Percentiles rank a stretch among this genome's conserved stretches.
These are phyloP conservation scores for Notoglanidium macrostoma DNA, from an alignment of 2,797 vertebrate genomes.

Conservation along the genomic window DNA sequence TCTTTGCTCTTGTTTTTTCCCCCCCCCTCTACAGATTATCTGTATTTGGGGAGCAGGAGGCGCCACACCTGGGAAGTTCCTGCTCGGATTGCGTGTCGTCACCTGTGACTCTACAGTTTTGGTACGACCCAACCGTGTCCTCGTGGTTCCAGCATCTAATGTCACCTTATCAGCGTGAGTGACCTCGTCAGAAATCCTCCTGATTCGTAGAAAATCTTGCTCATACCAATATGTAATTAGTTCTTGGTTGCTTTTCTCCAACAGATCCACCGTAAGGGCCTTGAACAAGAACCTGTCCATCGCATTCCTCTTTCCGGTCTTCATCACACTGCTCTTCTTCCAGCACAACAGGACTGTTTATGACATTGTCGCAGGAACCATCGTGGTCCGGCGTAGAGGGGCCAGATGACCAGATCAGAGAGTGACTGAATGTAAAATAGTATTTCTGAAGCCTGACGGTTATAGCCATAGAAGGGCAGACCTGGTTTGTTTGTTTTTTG, in stretches of 20 bases:
- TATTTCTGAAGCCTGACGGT: conserved; percentile 26
- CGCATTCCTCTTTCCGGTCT: conserved; percentile 86
- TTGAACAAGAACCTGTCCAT: conserved; percentile 92
- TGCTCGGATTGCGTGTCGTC: conserved; percentile 84
- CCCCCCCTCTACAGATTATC: conserved; percentile 73
- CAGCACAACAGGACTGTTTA: conserved; percentile 89
- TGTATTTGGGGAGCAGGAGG: conserved; percentile 89
- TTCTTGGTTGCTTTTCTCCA: neutral
- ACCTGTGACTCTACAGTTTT: conserved; percentile 83
- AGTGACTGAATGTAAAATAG: neutral
- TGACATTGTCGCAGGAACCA: conserved; percentile 87
- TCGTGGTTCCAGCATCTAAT: conserved; percentile 84
- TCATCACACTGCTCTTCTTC: conserved; percentile 87
- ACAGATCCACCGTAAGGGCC: conserved; percentile 84
- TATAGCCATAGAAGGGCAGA: conserved; percentile 8
- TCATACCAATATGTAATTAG: neutral
- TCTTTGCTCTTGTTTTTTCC: neutral
- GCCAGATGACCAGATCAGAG: conserved; percentile 75
- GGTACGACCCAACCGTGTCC: conserved; percentile 81
- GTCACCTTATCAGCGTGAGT: conserved; percentile 87
- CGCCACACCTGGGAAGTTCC: conserved; percentile 86
- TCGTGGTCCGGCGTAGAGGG: conserved; percentile 83
- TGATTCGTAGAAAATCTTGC: neutral
- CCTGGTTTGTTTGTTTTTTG: neutral
- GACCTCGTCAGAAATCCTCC: neutral